phyloP scores from a whole-genome alignment of 2,888 invertebrate species.

The Halictus quadricinctus region DNA sequence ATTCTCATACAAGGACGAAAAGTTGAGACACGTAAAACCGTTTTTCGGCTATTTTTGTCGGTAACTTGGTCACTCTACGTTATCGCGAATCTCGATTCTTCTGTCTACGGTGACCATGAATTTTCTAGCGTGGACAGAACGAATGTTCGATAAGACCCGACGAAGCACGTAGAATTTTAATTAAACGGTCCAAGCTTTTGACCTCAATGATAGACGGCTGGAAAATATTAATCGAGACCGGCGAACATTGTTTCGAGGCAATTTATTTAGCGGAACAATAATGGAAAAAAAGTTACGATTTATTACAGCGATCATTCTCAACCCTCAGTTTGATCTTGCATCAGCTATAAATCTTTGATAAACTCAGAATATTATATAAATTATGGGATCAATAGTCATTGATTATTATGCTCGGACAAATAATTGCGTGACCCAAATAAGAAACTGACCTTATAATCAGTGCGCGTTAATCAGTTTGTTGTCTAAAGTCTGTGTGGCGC shows the following conservation, averaged over 20 bases:
- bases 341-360: neutral
- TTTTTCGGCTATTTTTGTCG: no score
- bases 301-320: neutral
- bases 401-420: neutral
- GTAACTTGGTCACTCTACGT: no score
- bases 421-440: neutral
- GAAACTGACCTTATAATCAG: neutral
- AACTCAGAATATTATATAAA: neutral
- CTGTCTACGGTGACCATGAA: constrained; percentile 2
- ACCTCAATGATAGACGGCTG: neutral
- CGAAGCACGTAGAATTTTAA: neutral
- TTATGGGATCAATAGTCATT: neutral
- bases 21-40: no score
- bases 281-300: neutral
- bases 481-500: neutral
- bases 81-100: neutral
- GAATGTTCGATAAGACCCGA: neutral
- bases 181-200: neutral
- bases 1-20: no score
- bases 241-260: neutral
- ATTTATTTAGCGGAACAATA: neutral
- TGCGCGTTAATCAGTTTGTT: neutral
- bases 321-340: neutral
- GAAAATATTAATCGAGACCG: neutral
- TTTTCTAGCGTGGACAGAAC: neutral